Percentiles rank a stretch among this genome's conserved stretches.
These are phyloP conservation scores for Liolophura sinensis DNA, from an alignment of 1,140 invertebrate genomes.

Conservation along the genomic window DNA sequence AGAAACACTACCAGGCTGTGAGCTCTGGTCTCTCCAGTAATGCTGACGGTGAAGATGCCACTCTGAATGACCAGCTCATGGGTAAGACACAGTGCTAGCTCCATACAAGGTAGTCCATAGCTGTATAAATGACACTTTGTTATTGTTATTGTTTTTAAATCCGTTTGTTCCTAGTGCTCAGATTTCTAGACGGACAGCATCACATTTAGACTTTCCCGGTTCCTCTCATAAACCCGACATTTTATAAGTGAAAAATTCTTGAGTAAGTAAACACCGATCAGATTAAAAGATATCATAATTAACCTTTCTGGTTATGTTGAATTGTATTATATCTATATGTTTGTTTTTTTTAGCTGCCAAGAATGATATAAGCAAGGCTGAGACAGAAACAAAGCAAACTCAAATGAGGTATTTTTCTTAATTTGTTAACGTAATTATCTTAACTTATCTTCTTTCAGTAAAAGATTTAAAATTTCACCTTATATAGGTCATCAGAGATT, in stretches of 20 bases:
- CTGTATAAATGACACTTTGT: not conserved
- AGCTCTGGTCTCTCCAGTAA: slow-evolving; percentile 79
- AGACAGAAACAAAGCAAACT: slow-evolving; percentile 79
- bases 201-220: too few species aligned
- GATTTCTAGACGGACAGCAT: not conserved
- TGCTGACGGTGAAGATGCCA: slow-evolving; percentile 80
- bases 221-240: too few species aligned
- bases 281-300: too few species aligned
- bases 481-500: too few species aligned
- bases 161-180: not conserved
- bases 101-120: not conserved
- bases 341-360: slow-evolving; percentile 68
- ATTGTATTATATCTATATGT: slow-evolving; percentile 11
- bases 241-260: slow-evolving; percentile 1
- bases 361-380: slow-evolving; percentile 73
- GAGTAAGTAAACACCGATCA: too few species aligned
- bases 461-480: too few species aligned
- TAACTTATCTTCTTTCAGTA: too few species aligned
- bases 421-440: not conserved
- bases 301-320: too few species aligned
- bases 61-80: slow-evolving; percentile 87
- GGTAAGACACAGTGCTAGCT: slow-evolving; percentile 58
- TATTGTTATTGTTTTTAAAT: not conserved
- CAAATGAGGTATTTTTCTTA: slow-evolving; percentile 67
- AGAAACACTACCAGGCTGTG: slow-evolving; percentile 81